These are phyloP conservation scores for Danio kyathit DNA, from an alignment of 2,797 vertebrate species.

Conservation along the genomic window DNA sequence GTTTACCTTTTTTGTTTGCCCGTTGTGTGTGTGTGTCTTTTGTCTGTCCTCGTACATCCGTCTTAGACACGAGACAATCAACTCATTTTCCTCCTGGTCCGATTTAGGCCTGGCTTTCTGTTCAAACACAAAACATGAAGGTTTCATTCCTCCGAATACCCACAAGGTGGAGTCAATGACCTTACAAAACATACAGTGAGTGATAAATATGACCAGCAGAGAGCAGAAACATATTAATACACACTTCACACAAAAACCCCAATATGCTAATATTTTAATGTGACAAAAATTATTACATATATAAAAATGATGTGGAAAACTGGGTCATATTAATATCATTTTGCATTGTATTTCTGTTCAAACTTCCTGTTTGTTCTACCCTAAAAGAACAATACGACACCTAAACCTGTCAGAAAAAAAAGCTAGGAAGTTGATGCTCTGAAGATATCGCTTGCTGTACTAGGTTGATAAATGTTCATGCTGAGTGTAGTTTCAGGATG, in stretches of 20 bases:
- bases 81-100: slow-evolving; percentile 94
- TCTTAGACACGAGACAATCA: slow-evolving; percentile 88
- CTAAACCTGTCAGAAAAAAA: background rate
- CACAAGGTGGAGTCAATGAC: slow-evolving; percentile 78
- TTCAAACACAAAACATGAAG: slow-evolving; percentile 25
- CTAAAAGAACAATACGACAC: background rate
- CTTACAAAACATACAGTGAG: background rate
- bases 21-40: slow-evolving; percentile 81
- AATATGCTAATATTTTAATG: background rate
- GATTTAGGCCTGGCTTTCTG: slow-evolving; percentile 90
- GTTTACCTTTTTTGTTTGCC: slow-evolving; percentile 84
- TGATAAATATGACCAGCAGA: background rate
- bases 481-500: slow-evolving; percentile 12
- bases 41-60: slow-evolving; percentile 92
- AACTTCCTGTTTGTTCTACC: background rate
- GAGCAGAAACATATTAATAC: background rate
- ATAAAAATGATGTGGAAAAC: background rate
- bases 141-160: slow-evolving; percentile 56
- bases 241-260: background rate
- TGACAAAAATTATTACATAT: background rate
- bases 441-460: background rate
- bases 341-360: background rate
- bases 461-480: background rate
- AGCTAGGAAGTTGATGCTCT: background rate
- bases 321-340: background rate